Base-by-base conservation (phyloP, 1,140 invertebrate species). In the Cotesia vestalis region DNA sequence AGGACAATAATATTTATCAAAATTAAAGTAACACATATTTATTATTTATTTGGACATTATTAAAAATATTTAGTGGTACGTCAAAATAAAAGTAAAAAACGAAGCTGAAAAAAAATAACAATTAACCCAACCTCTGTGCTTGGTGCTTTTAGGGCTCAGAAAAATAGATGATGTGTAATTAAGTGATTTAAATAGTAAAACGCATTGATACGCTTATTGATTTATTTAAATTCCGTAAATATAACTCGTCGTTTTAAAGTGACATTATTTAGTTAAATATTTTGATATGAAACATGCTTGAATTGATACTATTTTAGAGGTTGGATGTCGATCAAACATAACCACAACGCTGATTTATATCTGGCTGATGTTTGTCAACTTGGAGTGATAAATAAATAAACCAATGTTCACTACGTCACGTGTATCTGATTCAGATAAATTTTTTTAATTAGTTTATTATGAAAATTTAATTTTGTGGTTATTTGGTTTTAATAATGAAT, bases 311-410 rank as follows among this genome's bases (percentile, higher is more conserved):
- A 67, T 67, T 67, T 67, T 40, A 57, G 51, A 57, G 62, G 63
- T 66, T 72, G 38, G 53, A 72, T 57, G 17, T 51, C 17, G 59
- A 59, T 35, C 63, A 57, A 72, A 72, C 70, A 72, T 72, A 72
- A 72, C 70, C 70, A 70, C 34, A 59, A 72, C 66, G 38, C 27
- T 20, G 9, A 72, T 38, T 17, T 40, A 36, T 46, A 36, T 52
- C 11, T 14, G 6, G 40, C 52, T 59, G 57, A 12, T 69, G 55
- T 59, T 69, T 69, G 55, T 69, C 55, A 69, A 59, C 55, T 46
- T 46, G 2, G 6, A 46, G 6, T 57, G 34, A 36, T 67, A 27
- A 67, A 53, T 67, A 35, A 14, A 46, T 67, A n/a, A 27, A 4
- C 36, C 51, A 34, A 67, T 67, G 51, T 12, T n/a, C 11, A 53